phyloP scores from a whole-genome alignment of 2,113 vertebrate species.

The Meleagris gallopavo region DNA sequence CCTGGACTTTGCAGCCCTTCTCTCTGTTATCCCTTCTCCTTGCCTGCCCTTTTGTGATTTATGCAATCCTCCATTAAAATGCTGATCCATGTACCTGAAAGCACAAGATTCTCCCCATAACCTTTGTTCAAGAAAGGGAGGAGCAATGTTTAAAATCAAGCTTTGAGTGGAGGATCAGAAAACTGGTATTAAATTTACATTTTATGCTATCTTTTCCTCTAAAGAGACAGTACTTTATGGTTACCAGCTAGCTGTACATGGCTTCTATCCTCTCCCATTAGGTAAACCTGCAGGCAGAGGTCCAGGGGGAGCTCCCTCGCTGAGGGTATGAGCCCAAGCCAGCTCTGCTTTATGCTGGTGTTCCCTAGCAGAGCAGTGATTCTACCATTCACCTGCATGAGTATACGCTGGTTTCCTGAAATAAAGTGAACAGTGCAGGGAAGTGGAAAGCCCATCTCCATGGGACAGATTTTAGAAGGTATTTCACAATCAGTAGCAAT shows the following conservation, averaged over 20 bases:
- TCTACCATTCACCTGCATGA: neutral
- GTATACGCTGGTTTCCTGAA: neutral
- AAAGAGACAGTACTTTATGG: neutral
- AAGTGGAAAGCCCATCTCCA: neutral
- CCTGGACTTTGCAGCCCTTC: neutral
- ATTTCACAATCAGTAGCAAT: neutral
- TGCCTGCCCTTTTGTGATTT: constrained; percentile 3
- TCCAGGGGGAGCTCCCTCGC: neutral
- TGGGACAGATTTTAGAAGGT: neutral
- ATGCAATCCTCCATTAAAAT: neutral
- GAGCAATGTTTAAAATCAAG: constrained; percentile 10
- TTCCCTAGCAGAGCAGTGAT: neutral
- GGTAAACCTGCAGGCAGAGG: neutral
- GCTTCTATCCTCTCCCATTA: constrained; percentile 32
- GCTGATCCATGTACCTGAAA: neutral
- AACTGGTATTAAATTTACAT: constrained; percentile 5
- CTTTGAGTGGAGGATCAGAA: constrained; percentile 10
- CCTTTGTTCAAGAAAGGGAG: constrained; percentile 17
- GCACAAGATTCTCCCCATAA: neutral
- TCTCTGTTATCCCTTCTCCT: constrained; percentile 23
- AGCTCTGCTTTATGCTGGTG: neutral
- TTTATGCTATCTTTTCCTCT: neutral
- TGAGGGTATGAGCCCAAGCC: neutral
- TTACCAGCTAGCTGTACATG: neutral
- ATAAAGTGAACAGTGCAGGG: neutral